phyloP scores from a whole-genome alignment of 2,797 vertebrate species.

The Oreochromis grahami region DNA sequence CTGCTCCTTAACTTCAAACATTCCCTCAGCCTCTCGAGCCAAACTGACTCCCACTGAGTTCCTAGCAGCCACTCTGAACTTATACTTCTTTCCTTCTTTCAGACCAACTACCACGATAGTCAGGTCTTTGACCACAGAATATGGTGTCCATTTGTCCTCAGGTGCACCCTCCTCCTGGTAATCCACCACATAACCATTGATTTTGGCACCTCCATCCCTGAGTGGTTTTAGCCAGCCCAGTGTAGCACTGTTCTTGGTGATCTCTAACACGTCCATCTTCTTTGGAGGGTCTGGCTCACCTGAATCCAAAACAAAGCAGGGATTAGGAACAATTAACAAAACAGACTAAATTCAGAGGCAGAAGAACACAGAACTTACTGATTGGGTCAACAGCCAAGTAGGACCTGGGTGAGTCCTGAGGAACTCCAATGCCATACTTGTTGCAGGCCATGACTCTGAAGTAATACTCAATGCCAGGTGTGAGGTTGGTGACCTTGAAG shows the following conservation, averaged over 20 bases:
- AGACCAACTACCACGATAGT: constrained; percentile 94
- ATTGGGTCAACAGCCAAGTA: constrained; percentile 91
- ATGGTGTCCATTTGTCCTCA: constrained; percentile 92
- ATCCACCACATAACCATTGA: constrained; percentile 95
- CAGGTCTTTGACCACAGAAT: constrained; percentile 96
- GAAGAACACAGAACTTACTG: constrained; percentile 78
- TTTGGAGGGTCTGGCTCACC: constrained; percentile 97
- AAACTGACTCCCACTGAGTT: constrained; percentile 91
- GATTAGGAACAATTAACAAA: background rate
- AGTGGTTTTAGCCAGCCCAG: constrained; percentile 94
- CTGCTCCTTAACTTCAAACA: constrained; percentile 96
- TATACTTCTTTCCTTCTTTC: constrained; percentile 94
- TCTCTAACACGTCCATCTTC: constrained; percentile 95
- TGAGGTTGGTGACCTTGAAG: constrained; percentile 89
- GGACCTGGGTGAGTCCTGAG: constrained; percentile 89
- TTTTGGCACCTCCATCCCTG: constrained; percentile 94
- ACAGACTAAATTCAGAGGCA: background rate
- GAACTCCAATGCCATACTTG: constrained; percentile 93
- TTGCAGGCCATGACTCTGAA: constrained; percentile 96
- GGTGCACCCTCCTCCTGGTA: constrained; percentile 88
- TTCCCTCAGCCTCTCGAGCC: constrained; percentile 89
- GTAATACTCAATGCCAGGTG: constrained; percentile 91
- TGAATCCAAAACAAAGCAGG: constrained; percentile 41
- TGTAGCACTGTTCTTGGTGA: constrained; percentile 90
- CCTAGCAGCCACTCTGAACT: constrained; percentile 94